Evolutionary conservation across 2,113 vertebrate genomes (phyloP).

Genomic region (Serilophus lunatus): DNA sequence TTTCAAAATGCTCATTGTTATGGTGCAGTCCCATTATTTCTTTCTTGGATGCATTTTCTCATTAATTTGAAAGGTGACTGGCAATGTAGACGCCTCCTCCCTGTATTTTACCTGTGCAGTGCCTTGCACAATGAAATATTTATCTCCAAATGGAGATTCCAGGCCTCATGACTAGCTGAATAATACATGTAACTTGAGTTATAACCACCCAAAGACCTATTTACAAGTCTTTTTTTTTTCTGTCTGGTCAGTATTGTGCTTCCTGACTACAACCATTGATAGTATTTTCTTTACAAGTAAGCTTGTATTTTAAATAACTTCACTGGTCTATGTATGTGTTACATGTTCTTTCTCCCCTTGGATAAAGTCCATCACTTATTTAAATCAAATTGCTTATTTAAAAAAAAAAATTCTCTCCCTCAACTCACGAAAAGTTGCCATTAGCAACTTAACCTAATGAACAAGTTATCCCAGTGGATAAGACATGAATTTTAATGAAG

Average conservation of each 20-base stretch:
- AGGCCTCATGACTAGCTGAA: slow-evolving; percentile 18
- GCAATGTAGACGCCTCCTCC: neutral
- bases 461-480: neutral
- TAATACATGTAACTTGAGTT: slow-evolving; percentile 29
- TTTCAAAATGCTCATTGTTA: neutral
- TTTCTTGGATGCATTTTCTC: neutral
- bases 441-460: neutral
- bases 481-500: neutral
- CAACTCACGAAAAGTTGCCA: neutral
- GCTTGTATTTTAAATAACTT: neutral
- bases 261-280: neutral
- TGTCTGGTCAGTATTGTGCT: neutral
- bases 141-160: slow-evolving; percentile 24
- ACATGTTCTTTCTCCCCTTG: neutral
- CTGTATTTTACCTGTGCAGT: neutral
- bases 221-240: neutral
- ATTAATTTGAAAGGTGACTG: neutral
- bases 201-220: neutral
- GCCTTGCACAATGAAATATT: slow-evolving; percentile 41
- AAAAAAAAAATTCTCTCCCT: neutral
- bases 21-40: neutral
- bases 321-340: neutral
- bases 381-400: neutral
- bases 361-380: neutral
- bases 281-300: neutral